Conservation (phyloP, 2,888 invertebrate species). For the Tetragonula carbonaria region DNA sequence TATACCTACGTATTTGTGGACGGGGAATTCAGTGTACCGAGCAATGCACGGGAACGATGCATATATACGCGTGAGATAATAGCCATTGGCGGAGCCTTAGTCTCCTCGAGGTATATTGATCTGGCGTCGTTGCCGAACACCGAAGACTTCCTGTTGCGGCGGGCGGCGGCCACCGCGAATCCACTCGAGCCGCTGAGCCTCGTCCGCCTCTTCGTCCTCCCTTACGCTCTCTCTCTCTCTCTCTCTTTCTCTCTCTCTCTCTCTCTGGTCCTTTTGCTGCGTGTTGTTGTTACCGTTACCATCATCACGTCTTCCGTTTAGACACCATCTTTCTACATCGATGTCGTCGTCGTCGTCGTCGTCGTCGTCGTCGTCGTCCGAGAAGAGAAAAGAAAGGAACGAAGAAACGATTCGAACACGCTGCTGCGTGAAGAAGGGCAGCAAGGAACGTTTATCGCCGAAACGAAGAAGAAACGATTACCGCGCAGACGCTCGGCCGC, state of each 20-base stretch:
- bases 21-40: slow-evolving; percentile 74
- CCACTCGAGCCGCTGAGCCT: not conserved
- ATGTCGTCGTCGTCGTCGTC: slow-evolving; percentile 32
- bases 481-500: slow-evolving; percentile 47
- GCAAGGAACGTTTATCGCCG: slow-evolving; percentile 9
- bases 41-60: slow-evolving; percentile 69
- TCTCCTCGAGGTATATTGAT: slow-evolving; percentile 75
- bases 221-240: not conserved
- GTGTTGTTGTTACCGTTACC: not conserved
- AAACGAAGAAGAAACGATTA: slow-evolving; percentile 39
- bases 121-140: slow-evolving; percentile 67
- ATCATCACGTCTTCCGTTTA: not conserved
- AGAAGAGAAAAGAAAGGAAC: not conserved
- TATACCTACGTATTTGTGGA: slow-evolving; percentile 68
- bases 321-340: not conserved
- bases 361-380: not conserved
- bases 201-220: not conserved
- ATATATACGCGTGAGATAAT: slow-evolving; percentile 77
- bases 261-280: not conserved
- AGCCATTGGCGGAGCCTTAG: slow-evolving; percentile 79
- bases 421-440: too few species aligned
- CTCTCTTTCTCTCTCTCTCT: not conserved
- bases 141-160: slow-evolving; percentile 70
- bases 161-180: slow-evolving; percentile 15
- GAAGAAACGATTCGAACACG: not conserved